Base-by-base conservation (phyloP, 2,113 vertebrate species). In the Amazona vittata region DNA sequence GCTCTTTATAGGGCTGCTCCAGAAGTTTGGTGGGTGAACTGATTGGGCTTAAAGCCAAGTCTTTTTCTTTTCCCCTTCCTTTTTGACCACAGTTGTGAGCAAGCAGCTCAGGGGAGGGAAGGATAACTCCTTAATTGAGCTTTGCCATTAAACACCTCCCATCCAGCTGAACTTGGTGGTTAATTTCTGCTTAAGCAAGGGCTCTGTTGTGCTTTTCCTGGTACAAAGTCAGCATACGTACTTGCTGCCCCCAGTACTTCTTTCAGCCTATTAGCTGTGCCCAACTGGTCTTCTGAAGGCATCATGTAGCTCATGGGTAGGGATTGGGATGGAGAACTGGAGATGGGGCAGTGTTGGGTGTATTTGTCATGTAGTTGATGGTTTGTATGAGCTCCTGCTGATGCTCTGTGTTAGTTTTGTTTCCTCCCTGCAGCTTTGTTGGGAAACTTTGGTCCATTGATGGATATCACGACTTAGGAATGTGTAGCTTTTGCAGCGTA, bases 141-240 rank as follows among this genome's bases (percentile, higher is more conserved):
- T 82, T 86, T 59, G 25, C 12, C 20, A 7, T 71, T 47, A 49
- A 57, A 49, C 1, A 1, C 12, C 15, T 75, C 31, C 62, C 2
- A 1, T 46, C 52, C 8, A 64, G 12, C 37, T 41, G 28, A 47
- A 28, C 53, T 65, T 29, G 15, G 17, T 64, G 62, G 9, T 91
- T 62, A 50, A 29, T 52, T 73, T n/a, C 60, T 81, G 25, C 35
- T 25, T 57, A 10, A 64, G 25, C 11, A 47, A 68, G 35, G 37
- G 9, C 35, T 83, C 26, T 26, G 1, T 8, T 9, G 14, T 22
- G 33, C 15, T 65, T 53, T 31, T 53, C 26, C 12, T 28, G 10
- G 9, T 37, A 31, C 18, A 12, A 78, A 50, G 22, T 62, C 44
- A 29, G 17, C 1, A 3, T 49, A 5, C 0, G 0, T 19, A 46